These are phyloP conservation scores for Monochamus saltuarius DNA, from an alignment of 1,140 invertebrate genomes.

Conservation along the genomic window DNA sequence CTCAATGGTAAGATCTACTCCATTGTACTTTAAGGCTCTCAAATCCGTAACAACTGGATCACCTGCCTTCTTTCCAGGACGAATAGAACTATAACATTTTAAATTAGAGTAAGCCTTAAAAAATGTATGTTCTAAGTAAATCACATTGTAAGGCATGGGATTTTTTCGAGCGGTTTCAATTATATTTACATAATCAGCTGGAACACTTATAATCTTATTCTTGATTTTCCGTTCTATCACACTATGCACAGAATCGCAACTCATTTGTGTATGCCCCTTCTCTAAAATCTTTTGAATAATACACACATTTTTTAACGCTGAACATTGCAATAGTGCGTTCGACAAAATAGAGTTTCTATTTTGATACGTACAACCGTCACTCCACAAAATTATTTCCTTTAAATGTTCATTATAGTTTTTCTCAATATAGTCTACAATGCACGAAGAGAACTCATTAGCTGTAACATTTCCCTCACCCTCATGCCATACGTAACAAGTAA, in stretches of 20 bases:
- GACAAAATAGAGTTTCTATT: conserved; percentile 4
- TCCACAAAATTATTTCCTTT: conserved; percentile 1
- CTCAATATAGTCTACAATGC: neutral
- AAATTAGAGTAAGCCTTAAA: neutral
- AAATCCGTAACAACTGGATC: neutral
- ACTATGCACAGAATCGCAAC: neutral
- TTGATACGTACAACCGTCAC: conserved; percentile 5
- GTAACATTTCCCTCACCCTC: neutral
- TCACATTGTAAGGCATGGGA: conserved; percentile 13
- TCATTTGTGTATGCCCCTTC: too few relatives aligned
- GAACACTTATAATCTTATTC: neutral
- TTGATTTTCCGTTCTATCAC: conserved; percentile 7
- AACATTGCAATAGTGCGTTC: too few relatives aligned
- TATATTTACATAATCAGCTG: conserved; percentile 4
- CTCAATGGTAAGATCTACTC: too few relatives aligned
- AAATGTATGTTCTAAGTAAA: conserved; percentile 13
- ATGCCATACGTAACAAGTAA: neutral
- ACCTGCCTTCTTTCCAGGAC: neutral
- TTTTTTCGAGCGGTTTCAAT: conserved; percentile 7
- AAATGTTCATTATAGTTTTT: neutral
- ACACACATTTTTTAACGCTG: too few relatives aligned
- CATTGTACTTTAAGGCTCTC: neutral
- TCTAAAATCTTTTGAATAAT: too few relatives aligned
- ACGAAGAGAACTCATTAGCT: neutral
- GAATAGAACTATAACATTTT: conserved; percentile 2